phyloP scores from a whole-genome alignment of 2,888 invertebrate species.

The Auanema freiburgensis region DNA sequence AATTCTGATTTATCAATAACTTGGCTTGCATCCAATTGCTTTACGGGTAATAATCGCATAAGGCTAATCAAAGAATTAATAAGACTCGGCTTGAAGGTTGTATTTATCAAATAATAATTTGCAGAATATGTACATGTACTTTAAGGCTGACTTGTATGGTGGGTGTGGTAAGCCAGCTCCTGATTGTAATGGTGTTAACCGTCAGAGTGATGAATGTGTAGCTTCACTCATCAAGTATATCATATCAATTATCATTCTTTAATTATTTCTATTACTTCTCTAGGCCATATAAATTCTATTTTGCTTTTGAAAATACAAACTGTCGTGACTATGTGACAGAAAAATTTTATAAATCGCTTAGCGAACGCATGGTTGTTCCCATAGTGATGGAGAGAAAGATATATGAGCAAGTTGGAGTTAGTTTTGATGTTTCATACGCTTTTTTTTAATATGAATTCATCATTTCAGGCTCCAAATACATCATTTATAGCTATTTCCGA shows the following conservation, averaged over 20 bases:
- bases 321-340: constrained; percentile 20
- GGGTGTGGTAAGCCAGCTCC: constrained; percentile 26
- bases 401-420: constrained; percentile 34
- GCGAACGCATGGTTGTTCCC: constrained; percentile 32
- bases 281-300: constrained; percentile 13
- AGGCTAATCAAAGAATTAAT: constrained; percentile 22
- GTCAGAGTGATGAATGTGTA: constrained; percentile 26
- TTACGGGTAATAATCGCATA: constrained; percentile 22
- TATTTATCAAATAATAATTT: not conserved
- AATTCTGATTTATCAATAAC: constrained; percentile 20
- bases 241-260: not conserved
- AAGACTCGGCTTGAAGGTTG: constrained; percentile 1
- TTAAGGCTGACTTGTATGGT: constrained; percentile 26
- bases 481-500: constrained; percentile 43
- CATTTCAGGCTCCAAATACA: constrained; percentile 33
- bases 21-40: constrained; percentile 37
- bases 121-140: not conserved
- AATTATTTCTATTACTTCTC: no score
- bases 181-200: constrained; percentile 24
- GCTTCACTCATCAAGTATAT: constrained; percentile 20
- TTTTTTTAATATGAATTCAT: constrained; percentile 3
- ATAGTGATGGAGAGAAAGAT: constrained; percentile 36
- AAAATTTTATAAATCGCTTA: constrained; percentile 29
- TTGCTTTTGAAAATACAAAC: constrained; percentile 14
- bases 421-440: not conserved